These are phyloP conservation scores for Casuarius casuarius DNA, from an alignment of 2,113 vertebrate genomes.

Conservation along the genomic window DNA sequence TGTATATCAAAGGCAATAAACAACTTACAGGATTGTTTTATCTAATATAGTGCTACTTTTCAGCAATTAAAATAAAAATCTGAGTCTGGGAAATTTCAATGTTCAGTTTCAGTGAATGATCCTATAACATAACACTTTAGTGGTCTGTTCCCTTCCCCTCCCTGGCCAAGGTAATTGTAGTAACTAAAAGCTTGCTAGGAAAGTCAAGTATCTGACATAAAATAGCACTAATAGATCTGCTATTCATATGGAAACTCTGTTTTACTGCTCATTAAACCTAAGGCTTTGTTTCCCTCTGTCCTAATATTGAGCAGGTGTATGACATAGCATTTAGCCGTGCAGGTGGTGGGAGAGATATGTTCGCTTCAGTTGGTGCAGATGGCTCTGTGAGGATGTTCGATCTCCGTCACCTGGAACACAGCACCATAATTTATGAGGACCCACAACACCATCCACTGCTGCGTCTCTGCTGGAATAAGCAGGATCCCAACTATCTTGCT, in stretches of 20 bases:
- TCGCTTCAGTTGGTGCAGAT: slow-evolving; percentile 95
- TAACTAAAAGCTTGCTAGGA: background rate
- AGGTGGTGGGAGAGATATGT: slow-evolving; percentile 96
- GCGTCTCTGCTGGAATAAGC: slow-evolving; percentile 99
- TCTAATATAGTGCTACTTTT: background rate
- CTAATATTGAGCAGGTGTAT: slow-evolving; percentile 85
- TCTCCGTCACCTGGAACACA: slow-evolving; percentile 96
- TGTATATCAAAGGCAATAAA: background rate
- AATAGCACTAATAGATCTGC: accelerated
- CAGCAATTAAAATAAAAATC: background rate
- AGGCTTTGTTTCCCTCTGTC: background rate
- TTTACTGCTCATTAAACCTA: background rate
- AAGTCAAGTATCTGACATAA: background rate
- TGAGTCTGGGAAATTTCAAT: accelerated
- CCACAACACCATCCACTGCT: slow-evolving; percentile 97
- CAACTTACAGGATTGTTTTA: background rate
- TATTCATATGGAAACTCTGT: background rate
- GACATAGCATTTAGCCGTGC: slow-evolving; percentile 98
- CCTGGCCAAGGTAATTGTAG: background rate
- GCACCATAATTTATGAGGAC: slow-evolving; percentile 99
- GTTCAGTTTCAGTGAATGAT: background rate
- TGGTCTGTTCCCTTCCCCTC: no score
- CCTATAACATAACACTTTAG: background rate
- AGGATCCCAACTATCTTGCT: slow-evolving; percentile 97
- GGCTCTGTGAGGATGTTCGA: slow-evolving; percentile 98